These are phyloP conservation scores for Paratrypauchen microcephalus DNA, from an alignment of 2,797 vertebrate genomes.

Conservation along the genomic window DNA sequence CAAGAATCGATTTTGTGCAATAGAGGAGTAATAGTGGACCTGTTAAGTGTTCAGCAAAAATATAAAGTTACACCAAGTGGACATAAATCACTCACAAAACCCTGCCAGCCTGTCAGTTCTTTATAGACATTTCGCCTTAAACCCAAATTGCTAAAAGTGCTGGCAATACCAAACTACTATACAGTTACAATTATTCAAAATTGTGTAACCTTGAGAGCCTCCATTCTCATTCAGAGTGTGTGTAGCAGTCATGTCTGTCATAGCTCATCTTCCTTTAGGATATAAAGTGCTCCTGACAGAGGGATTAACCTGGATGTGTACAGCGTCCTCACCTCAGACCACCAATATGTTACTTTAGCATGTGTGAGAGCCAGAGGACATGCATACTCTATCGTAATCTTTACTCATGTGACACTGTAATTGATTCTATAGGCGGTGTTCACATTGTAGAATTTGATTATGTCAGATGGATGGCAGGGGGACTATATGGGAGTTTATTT, in stretches of 20 bases:
- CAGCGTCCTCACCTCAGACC: slow-evolving; percentile 5
- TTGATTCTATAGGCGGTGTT: background rate
- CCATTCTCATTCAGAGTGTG: slow-evolving; percentile 6
- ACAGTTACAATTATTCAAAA: background rate
- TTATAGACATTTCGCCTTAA: background rate
- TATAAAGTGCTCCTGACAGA: slow-evolving; percentile 9
- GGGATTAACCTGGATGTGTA: slow-evolving; percentile 19
- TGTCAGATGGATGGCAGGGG: too few relatives aligned
- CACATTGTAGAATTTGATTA: background rate
- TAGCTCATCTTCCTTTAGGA: slow-evolving; percentile 7
- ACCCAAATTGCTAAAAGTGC: background rate
- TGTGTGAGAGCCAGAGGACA: background rate
- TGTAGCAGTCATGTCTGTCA: slow-evolving; percentile 9
- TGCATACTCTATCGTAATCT: background rate
- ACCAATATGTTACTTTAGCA: background rate
- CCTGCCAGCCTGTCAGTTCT: background rate
- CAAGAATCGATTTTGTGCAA: too few relatives aligned
- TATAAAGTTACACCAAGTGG: background rate
- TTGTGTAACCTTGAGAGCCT: slow-evolving; percentile 11
- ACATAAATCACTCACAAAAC: background rate
- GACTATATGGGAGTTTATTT: too few relatives aligned
- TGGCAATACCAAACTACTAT: background rate
- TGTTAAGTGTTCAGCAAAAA: background rate
- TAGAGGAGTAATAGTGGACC: too few relatives aligned
- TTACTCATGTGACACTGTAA: background rate